These are phyloP conservation scores for Sphinx pinastri DNA, from an alignment of 2,888 invertebrate genomes.

Conservation along the genomic window DNA sequence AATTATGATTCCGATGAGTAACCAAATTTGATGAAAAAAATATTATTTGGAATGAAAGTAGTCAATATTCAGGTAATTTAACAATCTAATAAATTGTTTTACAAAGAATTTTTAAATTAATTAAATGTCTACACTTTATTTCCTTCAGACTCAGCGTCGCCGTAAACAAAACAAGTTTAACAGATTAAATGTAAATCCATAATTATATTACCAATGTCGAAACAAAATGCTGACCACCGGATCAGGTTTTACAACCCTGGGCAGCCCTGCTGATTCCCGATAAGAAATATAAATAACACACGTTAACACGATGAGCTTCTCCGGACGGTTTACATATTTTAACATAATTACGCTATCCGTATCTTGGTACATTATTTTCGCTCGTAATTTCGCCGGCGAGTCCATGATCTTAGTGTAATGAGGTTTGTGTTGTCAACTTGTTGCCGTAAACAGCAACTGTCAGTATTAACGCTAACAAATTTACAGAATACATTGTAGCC, in stretches of 20 bases:
- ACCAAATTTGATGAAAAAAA: no score
- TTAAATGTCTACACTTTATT: not conserved
- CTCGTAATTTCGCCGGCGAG: constrained; percentile 3
- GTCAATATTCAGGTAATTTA: no score
- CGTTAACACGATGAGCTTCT: constrained; percentile 15
- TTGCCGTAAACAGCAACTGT: no score
- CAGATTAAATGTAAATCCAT: not conserved
- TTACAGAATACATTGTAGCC: no score
- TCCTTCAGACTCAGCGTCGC: not conserved
- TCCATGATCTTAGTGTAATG: not conserved
- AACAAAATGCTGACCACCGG: not conserved
- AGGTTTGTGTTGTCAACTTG: no score
- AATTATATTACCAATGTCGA: constrained; percentile 9
- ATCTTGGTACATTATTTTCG: constrained; percentile 1
- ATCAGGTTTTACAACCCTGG: not conserved
- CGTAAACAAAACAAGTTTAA: not conserved
- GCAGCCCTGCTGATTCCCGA: not conserved
- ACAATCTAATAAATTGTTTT: no score
- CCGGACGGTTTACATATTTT: constrained; percentile 13
- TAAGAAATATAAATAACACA: constrained; percentile 17
- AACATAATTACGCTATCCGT: constrained; percentile 20
- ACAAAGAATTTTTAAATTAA: no score
- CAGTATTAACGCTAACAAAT: no score
- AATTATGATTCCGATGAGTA: no score
- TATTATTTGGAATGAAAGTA: no score